Conservation (phyloP, 2,797 vertebrate species). For the Synaphobranchus kaupii region DNA sequence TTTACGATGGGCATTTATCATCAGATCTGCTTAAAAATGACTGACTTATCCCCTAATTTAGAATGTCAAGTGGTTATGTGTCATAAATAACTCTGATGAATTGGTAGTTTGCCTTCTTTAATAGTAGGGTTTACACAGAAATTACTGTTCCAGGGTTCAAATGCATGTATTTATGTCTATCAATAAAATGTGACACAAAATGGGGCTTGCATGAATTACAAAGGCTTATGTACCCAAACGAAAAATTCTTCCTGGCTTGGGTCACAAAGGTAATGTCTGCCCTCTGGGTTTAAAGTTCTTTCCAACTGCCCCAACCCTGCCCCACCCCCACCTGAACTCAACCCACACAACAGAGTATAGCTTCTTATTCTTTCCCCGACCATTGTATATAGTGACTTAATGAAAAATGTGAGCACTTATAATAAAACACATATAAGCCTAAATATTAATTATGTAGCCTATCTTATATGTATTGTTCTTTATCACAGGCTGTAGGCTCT, state of each 20-base stretch:
- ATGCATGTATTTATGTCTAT: constrained; percentile 27
- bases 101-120: constrained; percentile 32
- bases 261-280: constrained; percentile 31
- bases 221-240: constrained; percentile 26
- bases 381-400: background rate
- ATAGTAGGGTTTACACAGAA: constrained; percentile 36
- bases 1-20: constrained; percentile 34
- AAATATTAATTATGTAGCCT: background rate
- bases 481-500: background rate
- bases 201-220: constrained; percentile 30
- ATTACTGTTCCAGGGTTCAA: constrained; percentile 22
- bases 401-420: background rate
- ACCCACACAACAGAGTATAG: background rate
- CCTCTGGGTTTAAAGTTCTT: constrained; percentile 15
- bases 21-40: constrained; percentile 21
- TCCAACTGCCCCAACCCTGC: background rate
- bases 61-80: constrained; percentile 25
- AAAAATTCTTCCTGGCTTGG: constrained; percentile 18
- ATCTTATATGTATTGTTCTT: background rate
- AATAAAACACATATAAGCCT: background rate
- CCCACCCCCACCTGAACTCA: background rate
- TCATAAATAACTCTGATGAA: constrained; percentile 34
- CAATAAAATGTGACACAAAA: constrained; percentile 35
- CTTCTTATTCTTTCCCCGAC: background rate
- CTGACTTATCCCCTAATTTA: constrained; percentile 35